Conservation (phyloP, 1,140 invertebrate genomes). For the Heliconius hewitsoni region DNA sequence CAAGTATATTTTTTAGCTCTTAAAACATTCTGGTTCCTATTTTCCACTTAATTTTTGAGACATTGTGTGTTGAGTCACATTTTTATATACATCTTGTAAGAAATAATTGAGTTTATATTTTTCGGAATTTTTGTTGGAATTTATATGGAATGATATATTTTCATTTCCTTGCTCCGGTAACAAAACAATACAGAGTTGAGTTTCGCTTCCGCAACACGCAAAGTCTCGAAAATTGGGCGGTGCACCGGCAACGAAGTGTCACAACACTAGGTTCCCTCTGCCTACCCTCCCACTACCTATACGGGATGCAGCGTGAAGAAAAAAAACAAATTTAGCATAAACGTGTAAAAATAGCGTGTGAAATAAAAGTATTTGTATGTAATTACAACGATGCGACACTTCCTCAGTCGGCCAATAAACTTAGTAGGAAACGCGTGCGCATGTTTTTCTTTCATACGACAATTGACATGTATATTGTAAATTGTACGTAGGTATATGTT, state of each 20-base stretch:
- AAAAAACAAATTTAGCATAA: background rate
- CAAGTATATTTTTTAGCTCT: too few species aligned
- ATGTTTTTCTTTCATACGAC: background rate
- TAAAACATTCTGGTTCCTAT: too few species aligned
- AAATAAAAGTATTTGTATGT: background rate
- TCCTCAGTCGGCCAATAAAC: constrained; percentile 8
- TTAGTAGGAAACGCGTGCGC: background rate
- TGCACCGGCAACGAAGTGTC: background rate
- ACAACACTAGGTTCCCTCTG: background rate
- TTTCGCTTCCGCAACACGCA: too few species aligned
- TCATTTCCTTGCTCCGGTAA: too few species aligned
- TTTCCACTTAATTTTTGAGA: too few species aligned
- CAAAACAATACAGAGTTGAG: too few species aligned
- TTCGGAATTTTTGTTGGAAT: too few species aligned
- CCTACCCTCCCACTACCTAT: background rate
- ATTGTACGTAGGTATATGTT: background rate
- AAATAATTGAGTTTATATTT: too few species aligned
- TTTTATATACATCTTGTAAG: too few species aligned
- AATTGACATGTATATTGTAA: constrained; percentile 6
- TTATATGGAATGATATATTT: too few species aligned
- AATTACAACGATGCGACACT: background rate
- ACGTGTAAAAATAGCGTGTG: background rate
- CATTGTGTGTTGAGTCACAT: too few species aligned
- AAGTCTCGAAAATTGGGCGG: too few species aligned
- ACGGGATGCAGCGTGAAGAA: background rate